A percentile compares a stretch with the other conserved stretches of the same genome.
phyloP scores from a whole-genome alignment of 1,140 invertebrate species.

The Tachypleus tridentatus region DNA sequence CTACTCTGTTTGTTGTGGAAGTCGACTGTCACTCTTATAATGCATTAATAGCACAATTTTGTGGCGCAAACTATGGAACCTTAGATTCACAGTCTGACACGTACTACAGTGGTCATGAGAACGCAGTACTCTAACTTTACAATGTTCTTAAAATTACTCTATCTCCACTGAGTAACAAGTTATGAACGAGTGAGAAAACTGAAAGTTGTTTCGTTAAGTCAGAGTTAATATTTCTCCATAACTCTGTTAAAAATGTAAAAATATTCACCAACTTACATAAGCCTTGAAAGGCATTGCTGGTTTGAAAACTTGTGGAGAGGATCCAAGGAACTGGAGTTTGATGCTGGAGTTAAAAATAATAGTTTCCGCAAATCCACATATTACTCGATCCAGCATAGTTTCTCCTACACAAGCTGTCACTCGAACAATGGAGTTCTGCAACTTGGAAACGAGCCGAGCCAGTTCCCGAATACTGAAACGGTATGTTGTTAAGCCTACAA shows the following conservation, averaged over 20 bases:
- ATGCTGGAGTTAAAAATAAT: conserved; percentile 75
- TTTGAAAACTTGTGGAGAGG: conserved; percentile 83
- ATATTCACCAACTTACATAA: conserved; percentile 47
- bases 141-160: no score
- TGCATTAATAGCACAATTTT: no score
- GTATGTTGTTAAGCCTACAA: conserved; percentile 74
- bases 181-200: no score
- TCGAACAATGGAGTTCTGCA: conserved; percentile 70
- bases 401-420: conserved; percentile 81
- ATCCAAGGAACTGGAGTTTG: conserved; percentile 69
- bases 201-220: no score
- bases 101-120: no score
- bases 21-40: no score
- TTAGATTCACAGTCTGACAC: no score
- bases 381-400: conserved; percentile 62
- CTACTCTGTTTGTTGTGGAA: no score
- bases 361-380: conserved; percentile 66
- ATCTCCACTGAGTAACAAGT: no score
- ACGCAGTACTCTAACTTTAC: no score
- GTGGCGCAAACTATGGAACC: no score
- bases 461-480: conserved; percentile 70
- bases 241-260: background rate
- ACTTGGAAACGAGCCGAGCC: conserved; percentile 45
- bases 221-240: no score
- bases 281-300: conserved; percentile 73